Evolutionary conservation across 2,888 invertebrate species (phyloP).

Genomic region (Leptinotarsa juncta): DNA sequence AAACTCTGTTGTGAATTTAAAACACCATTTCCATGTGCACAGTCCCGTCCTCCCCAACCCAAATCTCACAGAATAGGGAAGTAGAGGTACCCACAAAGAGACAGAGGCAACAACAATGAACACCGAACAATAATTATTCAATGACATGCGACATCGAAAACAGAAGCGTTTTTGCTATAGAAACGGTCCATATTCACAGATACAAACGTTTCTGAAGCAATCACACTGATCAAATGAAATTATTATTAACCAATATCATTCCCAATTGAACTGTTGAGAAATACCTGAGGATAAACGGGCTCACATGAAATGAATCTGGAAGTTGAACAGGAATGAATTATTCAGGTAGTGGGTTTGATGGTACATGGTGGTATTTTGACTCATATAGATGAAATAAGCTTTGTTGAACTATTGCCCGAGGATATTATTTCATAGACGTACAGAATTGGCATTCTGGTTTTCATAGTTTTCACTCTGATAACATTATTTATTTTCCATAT

Average conservation of each 20-base stretch:
- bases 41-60: not conserved
- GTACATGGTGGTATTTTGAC: too few species aligned
- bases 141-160: slow-evolving; percentile 64
- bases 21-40: not conserved
- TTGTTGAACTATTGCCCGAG: too few species aligned
- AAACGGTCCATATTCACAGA: slow-evolving; percentile 42
- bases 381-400: too few species aligned
- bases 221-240: not conserved
- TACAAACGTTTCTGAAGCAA: slow-evolving; percentile 11
- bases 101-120: slow-evolving; percentile 64
- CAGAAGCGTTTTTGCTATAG: slow-evolving; percentile 40
- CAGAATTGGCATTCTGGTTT: too few species aligned
- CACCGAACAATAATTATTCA: slow-evolving; percentile 63
- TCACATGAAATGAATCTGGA: not conserved
- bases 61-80: slow-evolving; percentile 38
- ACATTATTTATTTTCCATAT: too few species aligned
- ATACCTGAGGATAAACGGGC: not conserved
- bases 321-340: not conserved
- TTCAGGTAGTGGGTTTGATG: not conserved
- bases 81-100: slow-evolving; percentile 57
- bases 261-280: not conserved
- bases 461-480: too few species aligned
- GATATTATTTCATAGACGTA: too few species aligned
- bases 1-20: not conserved
- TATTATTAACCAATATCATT: not conserved